phyloP scores from a whole-genome alignment of 1,140 invertebrate genomes.

The Heliothis virescens region DNA sequence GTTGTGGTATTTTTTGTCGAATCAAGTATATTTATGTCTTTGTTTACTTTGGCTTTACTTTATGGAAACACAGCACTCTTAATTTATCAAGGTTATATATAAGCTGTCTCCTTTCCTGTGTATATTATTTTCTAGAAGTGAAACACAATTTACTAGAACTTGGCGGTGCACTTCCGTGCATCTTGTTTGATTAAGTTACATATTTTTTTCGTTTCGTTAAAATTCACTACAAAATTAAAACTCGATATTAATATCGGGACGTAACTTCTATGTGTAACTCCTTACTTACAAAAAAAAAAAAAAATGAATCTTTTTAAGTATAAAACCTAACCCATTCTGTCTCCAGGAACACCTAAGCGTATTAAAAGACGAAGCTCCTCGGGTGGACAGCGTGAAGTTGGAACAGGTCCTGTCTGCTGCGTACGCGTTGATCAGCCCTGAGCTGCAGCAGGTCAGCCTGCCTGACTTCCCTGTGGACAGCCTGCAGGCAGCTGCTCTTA shows the following conservation, averaged over 20 bases:
- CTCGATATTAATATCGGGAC: no score
- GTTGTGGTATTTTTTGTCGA: constrained; percentile 10
- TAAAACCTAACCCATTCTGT: constrained; percentile 15
- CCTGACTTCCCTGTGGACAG: constrained; percentile 97
- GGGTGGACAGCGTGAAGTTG: constrained; percentile 87
- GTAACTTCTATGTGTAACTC: no score
- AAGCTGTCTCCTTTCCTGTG: not conserved
- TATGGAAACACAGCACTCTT: not conserved
- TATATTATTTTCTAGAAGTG: not conserved
- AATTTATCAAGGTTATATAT: not conserved
- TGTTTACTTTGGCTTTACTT: constrained; percentile 18
- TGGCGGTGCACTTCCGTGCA: not conserved
- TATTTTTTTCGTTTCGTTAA: no score
- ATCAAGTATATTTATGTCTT: constrained; percentile 41
- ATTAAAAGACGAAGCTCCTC: constrained; percentile 87
- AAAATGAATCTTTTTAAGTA: no score
- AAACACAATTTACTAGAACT: not conserved
- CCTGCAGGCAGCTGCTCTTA: constrained; percentile 88
- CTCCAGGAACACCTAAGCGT: constrained; percentile 87
- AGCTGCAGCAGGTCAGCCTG: constrained; percentile 89
- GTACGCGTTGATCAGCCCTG: constrained; percentile 91
- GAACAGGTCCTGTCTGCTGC: constrained; percentile 91
- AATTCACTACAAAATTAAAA: no score
- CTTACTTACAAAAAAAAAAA: not conserved
- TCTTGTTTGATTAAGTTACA: not conserved